These are phyloP conservation scores for Tokudaia tokunoshimensis DNA, from an alignment of 2,797 vertebrate genomes.

Conservation along the genomic window DNA sequence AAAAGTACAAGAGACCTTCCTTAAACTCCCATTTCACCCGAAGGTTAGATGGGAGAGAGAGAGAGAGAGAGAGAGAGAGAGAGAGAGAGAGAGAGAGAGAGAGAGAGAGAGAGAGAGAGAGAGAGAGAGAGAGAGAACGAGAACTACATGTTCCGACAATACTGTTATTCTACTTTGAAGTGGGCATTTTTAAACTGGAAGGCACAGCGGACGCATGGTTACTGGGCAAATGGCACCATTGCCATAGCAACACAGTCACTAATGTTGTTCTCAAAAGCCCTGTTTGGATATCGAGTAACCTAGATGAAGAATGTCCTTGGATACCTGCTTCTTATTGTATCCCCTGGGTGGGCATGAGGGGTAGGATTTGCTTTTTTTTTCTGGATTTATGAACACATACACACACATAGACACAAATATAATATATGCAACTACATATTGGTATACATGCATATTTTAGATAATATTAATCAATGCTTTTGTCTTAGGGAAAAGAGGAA, in stretches of 20 bases:
- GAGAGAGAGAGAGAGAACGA: not conserved
- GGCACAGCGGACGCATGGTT: not conserved
- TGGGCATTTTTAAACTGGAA: conserved; percentile 52
- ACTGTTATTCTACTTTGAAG: conserved; percentile 58
- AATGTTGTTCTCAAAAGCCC: conserved; percentile 58
- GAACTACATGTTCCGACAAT: not conserved
- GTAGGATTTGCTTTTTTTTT: not conserved
- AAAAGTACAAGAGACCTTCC: conserved; percentile 32
- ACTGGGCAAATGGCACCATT: conserved; percentile 37
- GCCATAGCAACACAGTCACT: conserved; percentile 67
- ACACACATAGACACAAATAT: not conserved
- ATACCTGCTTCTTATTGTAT: not conserved
- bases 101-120: too few species aligned
- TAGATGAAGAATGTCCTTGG: conserved; percentile 54
- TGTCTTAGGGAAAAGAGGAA: conserved; percentile 4
- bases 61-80: too few species aligned
- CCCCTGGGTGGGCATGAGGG: not conserved
- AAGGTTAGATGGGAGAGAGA: not conserved
- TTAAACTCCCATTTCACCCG: conserved; percentile 25
- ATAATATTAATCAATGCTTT: conserved; percentile 60
- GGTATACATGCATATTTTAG: not conserved
- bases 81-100: too few species aligned
- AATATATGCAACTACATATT: not conserved
- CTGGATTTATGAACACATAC: not conserved
- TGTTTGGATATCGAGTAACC: conserved; percentile 11